These are phyloP conservation scores for Brenthis daphne DNA, from an alignment of 2,888 invertebrate species.

Conservation along the genomic window DNA sequence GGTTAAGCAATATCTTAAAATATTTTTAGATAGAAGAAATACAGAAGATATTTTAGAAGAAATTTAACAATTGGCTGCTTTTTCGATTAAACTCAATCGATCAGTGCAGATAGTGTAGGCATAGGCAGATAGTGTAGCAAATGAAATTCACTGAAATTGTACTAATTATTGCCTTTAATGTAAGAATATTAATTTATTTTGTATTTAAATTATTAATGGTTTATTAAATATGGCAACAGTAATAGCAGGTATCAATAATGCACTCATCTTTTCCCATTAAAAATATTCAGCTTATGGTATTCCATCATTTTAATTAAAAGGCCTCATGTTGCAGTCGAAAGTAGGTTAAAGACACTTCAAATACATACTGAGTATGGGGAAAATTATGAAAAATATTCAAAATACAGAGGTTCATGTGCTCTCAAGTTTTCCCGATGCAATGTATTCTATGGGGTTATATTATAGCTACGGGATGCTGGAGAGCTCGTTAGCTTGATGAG, in stretches of 20 bases:
- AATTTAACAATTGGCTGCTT: too few relatives aligned
- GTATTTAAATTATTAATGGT: too few relatives aligned
- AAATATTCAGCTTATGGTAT: constrained; percentile 13
- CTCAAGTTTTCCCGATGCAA: constrained; percentile 23
- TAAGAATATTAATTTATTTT: too few relatives aligned
- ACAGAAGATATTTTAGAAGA: too few relatives aligned
- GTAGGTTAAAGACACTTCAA: constrained; percentile 31
- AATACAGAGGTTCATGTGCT: constrained; percentile 26
- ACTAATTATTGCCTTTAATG: too few relatives aligned
- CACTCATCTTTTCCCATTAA: constrained; percentile 3
- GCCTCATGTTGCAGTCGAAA: constrained; percentile 15
- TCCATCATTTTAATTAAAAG: constrained; percentile 29
- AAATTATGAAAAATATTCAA: constrained; percentile 28
- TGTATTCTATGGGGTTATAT: constrained; percentile 18
- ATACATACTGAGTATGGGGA: constrained; percentile 19
- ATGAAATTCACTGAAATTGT: too few relatives aligned
- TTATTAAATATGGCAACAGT: too few relatives aligned
- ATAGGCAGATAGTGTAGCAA: too few relatives aligned
- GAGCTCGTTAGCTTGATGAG: constrained; percentile 41
- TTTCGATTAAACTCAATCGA: too few relatives aligned
- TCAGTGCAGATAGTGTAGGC: too few relatives aligned
- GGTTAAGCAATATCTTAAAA: too few relatives aligned
- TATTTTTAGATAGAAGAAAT: too few relatives aligned
- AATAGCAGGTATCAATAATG: not conserved
- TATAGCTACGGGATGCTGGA: constrained; percentile 21